These are phyloP conservation scores for Sylvilagus floridanus DNA, from an alignment of 2,797 vertebrate genomes.

Conservation along the genomic window DNA sequence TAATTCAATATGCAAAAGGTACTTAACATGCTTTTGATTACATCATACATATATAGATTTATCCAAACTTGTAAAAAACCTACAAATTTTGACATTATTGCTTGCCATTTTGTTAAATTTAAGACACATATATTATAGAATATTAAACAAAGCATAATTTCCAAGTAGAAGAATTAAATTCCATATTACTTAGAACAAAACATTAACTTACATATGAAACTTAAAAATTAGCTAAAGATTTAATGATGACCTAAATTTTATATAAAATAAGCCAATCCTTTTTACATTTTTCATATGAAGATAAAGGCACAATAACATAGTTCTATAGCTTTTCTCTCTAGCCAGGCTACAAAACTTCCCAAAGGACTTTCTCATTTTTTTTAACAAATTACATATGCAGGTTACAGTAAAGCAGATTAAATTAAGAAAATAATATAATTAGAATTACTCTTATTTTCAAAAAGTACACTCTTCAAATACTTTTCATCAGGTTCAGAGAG, in stretches of 20 bases:
- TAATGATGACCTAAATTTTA: slow-evolving; percentile 28
- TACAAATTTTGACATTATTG: slow-evolving; percentile 31
- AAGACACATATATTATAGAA: slow-evolving; percentile 17
- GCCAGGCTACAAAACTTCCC: slow-evolving; percentile 14
- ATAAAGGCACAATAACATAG: slow-evolving; percentile 7
- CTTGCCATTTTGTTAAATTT: slow-evolving; percentile 40
- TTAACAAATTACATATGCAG: slow-evolving; percentile 23
- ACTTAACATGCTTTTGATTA: not conserved
- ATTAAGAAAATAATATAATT: not conserved
- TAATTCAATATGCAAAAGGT: not conserved
- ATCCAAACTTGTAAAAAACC: not conserved
- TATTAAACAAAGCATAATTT: slow-evolving; percentile 38
- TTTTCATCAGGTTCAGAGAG: not conserved
- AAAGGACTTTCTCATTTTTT: not conserved
- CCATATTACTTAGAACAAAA: not conserved
- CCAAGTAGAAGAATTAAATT: slow-evolving; percentile 61
- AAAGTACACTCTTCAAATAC: not conserved
- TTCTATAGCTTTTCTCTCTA: not conserved
- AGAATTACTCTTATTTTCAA: slow-evolving; percentile 3
- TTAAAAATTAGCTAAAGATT: slow-evolving; percentile 40
- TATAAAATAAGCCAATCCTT: slow-evolving; percentile 17
- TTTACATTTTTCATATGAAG: not conserved
- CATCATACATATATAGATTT: not conserved
- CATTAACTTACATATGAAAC: slow-evolving; percentile 53
- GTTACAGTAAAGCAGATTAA: not conserved